Conservation (phyloP, 2,797 vertebrate species). For the Podarcis lilfordi region DNA sequence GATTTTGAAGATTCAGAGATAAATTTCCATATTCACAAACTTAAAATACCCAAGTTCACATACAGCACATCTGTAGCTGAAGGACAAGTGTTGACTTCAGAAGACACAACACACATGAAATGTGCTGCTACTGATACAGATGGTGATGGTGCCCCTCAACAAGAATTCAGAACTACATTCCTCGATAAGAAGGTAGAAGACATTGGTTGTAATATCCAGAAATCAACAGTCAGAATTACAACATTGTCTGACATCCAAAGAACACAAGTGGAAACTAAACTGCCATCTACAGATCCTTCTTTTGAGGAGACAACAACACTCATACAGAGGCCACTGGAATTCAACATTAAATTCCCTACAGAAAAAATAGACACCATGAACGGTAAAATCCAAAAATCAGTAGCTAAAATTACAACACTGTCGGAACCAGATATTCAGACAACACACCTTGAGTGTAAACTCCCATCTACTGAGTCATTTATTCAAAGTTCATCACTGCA, state of each 20-base stretch:
- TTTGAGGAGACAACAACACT: slow-evolving; percentile 38
- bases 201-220: slow-evolving; percentile 50
- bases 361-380: slow-evolving; percentile 12
- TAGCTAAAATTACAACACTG: slow-evolving; percentile 63
- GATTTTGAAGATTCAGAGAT: slow-evolving; percentile 55
- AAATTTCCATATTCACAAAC: slow-evolving; percentile 77
- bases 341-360: slow-evolving; percentile 20
- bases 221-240: slow-evolving; percentile 67
- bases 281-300: slow-evolving; percentile 34
- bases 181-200: not conserved
- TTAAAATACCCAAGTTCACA: slow-evolving; percentile 79
- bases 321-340: not conserved
- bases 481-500: slow-evolving; percentile 60
- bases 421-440: slow-evolving; percentile 67
- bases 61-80: slow-evolving; percentile 53
- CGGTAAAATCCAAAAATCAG: slow-evolving; percentile 55
- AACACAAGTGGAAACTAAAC: slow-evolving; percentile 33
- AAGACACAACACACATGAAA: slow-evolving; percentile 39
- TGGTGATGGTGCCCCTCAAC: slow-evolving; percentile 17
- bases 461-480: slow-evolving; percentile 32
- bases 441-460: slow-evolving; percentile 40
- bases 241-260: slow-evolving; percentile 59
- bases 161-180: slow-evolving; percentile 43
- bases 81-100: slow-evolving; percentile 62
- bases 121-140: slow-evolving; percentile 8